Conservation (phyloP, 2,797 vertebrate species). For the Yasuhikotakia modesta region DNA sequence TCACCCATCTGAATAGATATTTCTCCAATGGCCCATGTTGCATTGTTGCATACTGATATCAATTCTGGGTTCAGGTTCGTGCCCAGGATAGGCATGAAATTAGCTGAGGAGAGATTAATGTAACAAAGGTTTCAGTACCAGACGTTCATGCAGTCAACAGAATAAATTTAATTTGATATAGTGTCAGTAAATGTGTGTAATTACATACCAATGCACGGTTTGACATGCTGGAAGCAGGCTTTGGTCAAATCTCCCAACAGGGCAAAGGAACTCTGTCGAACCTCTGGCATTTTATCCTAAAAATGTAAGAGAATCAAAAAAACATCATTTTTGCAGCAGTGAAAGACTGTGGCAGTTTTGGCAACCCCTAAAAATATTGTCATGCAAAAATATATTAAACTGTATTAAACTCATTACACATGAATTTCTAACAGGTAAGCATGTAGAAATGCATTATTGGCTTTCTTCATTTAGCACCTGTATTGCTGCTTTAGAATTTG, state of each 20-base stretch:
- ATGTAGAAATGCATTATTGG: too few species aligned
- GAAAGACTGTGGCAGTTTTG: neutral
- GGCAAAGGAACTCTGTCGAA: slow-evolving; percentile 95
- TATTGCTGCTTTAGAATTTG: too few species aligned
- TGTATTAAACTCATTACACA: too few species aligned
- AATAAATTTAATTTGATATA: neutral
- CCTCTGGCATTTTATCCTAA: slow-evolving; percentile 97
- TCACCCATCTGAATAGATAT: slow-evolving; percentile 98
- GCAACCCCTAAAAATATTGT: too few species aligned
- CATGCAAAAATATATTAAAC: too few species aligned
- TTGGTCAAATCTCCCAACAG: slow-evolving; percentile 94
- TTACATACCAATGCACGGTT: slow-evolving; percentile 88
- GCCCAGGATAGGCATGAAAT: slow-evolving; percentile 94
- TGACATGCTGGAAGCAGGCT: slow-evolving; percentile 95
- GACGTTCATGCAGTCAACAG: neutral
- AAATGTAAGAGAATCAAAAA: slow-evolving; percentile 23
- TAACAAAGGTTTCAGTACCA: slow-evolving; percentile 19
- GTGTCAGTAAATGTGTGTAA: neutral
- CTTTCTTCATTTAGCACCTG: too few species aligned
- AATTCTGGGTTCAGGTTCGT: slow-evolving; percentile 94
- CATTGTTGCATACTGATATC: slow-evolving; percentile 94
- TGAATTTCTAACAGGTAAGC: too few species aligned
- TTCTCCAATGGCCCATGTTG: slow-evolving; percentile 95
- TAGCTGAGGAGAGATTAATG: slow-evolving; percentile 74
- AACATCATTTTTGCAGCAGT: neutral